A percentile compares a stretch with the other conserved stretches of the same genome.
These are phyloP conservation scores for Leucozona laternaria DNA, from an alignment of 2,888 invertebrate genomes.

Conservation along the genomic window DNA sequence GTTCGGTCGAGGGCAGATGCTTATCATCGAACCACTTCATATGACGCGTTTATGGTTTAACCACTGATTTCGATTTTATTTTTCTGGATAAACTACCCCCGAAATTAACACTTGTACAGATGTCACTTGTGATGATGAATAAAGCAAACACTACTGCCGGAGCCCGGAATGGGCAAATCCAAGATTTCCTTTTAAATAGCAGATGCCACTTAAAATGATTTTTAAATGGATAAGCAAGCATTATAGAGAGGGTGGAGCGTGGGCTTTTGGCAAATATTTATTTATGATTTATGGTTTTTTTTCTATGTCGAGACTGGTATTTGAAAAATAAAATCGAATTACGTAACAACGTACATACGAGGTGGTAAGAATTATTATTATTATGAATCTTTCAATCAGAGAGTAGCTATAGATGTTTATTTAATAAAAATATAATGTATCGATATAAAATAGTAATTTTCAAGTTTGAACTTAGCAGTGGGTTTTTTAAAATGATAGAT, in stretches of 20 bases:
- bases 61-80: constrained; percentile 11
- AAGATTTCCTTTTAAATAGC: constrained; percentile 61
- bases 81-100: constrained; percentile 30
- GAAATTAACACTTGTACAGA: constrained; percentile 69
- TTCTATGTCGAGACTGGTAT: too few species aligned
- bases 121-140: constrained; percentile 68
- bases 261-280: constrained; percentile 64
- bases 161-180: constrained; percentile 9
- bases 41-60: neutral
- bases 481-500: neutral
- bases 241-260: constrained; percentile 49
- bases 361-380: neutral
- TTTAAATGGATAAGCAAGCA: constrained; percentile 56
- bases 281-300: constrained; percentile 49
- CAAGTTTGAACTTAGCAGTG: too few species aligned
- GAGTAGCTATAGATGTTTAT: constrained; percentile 29
- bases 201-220: constrained; percentile 74
- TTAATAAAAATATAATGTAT: neutral
- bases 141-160: constrained; percentile 38
- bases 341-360: constrained; percentile 37
- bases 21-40: constrained; percentile 54
- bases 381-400: constrained; percentile 46
- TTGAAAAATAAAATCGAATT: constrained; percentile 39
- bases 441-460: neutral
- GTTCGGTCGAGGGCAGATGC: constrained; percentile 65